Evolutionary conservation across 1,140 invertebrate genomes (phyloP).

Genomic region (Cardiocondyla obscurior): DNA sequence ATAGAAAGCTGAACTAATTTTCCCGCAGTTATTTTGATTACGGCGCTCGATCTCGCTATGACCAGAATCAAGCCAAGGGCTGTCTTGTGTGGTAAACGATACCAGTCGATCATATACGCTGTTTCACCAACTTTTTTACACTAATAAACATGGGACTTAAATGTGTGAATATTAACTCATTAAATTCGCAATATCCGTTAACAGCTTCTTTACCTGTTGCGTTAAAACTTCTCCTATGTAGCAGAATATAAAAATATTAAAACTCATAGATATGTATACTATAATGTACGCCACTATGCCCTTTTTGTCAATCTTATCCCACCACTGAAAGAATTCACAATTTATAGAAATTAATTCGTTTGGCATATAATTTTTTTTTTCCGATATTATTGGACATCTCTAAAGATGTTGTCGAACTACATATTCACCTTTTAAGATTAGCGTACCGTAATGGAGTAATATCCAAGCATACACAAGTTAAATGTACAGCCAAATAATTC

Average conservation of each 20-base stretch:
- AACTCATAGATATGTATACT: conserved; percentile 64
- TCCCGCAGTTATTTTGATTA: conserved; percentile 66
- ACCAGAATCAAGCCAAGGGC: conserved; percentile 61
- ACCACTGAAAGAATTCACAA: conserved; percentile 63
- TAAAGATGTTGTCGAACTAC: background rate
- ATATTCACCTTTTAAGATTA: conserved; percentile 44
- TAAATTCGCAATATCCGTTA: background rate
- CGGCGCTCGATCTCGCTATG: conserved; percentile 61
- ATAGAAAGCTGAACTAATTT: conserved; percentile 63
- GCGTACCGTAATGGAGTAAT: conserved; percentile 73
- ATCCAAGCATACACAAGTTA: conserved; percentile 75
- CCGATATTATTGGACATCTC: conserved; percentile 28
- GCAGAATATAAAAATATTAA: conserved; percentile 74
- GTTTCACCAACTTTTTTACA: conserved; percentile 61
- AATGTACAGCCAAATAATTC: conserved; percentile 75
- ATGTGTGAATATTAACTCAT: conserved; percentile 16
- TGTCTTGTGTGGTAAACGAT: conserved; percentile 57
- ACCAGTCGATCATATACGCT: conserved; percentile 67
- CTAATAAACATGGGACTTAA: conserved; percentile 55
- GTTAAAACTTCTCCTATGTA: conserved; percentile 68
- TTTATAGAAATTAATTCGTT: background rate
- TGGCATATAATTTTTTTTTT: conserved; percentile 4
- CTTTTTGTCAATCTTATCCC: conserved; percentile 61
- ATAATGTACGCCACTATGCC: conserved; percentile 56
- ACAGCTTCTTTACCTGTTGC: conserved; percentile 58